Conservation (phyloP, 2,888 invertebrate species). For the Tinea trinotella region DNA sequence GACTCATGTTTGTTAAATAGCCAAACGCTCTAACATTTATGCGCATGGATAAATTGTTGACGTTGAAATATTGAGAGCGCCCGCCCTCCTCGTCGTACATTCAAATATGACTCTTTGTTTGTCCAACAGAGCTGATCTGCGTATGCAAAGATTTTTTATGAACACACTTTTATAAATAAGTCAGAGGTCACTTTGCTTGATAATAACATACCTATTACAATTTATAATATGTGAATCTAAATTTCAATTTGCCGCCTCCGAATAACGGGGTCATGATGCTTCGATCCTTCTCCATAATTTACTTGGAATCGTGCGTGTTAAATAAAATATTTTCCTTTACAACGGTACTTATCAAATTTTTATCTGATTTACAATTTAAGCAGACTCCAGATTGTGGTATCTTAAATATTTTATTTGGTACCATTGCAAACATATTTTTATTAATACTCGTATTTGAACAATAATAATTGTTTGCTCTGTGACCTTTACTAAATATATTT, state of each 20-base stretch:
- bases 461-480: background rate
- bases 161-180: slow-evolving; percentile 37
- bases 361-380: slow-evolving; percentile 13
- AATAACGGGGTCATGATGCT: slow-evolving; percentile 62
- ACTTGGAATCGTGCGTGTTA: slow-evolving; percentile 23
- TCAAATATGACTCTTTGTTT: slow-evolving; percentile 42
- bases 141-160: slow-evolving; percentile 54
- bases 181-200: slow-evolving; percentile 56
- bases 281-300: slow-evolving; percentile 50
- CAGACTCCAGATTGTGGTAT: background rate
- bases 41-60: slow-evolving; percentile 33
- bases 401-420: background rate
- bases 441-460: background rate
- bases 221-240: slow-evolving; percentile 56
- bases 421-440: background rate
- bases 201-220: slow-evolving; percentile 56
- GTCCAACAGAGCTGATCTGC: slow-evolving; percentile 48
- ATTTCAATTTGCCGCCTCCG: slow-evolving; percentile 53
- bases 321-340: slow-evolving; percentile 16
- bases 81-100: slow-evolving; percentile 5
- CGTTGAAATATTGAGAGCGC: slow-evolving; percentile 39
- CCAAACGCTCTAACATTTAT: slow-evolving; percentile 14
- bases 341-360: slow-evolving; percentile 14
- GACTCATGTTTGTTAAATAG: slow-evolving; percentile 35
- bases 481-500: too few relatives aligned